Evolutionary conservation across 2,797 vertebrate species (phyloP), one percentile per base, ranked within the genome.

Genomic region (Myotis findleyi): DNA sequence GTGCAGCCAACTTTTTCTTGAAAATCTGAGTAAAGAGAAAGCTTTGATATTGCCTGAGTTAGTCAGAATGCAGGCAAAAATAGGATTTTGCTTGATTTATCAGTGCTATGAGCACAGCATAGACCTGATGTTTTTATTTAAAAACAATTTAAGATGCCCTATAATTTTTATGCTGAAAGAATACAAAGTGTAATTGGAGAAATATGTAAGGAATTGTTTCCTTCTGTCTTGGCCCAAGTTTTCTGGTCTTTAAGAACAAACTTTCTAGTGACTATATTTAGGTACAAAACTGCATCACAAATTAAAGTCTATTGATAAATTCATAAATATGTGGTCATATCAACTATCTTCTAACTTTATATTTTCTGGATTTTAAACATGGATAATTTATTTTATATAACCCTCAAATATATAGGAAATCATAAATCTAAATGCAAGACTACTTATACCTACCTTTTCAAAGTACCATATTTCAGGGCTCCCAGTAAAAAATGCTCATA

Each of bases 381-480:
- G 33, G 25, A 1, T 79, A 55, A 88, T 66, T 92, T 83, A 84
- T 88, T 83, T 83, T 41, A 62, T 53, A 77, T 64, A 92, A 71
- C 5, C 30, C 36, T 77, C 47, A 64, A 62, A 87, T 71, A 92
- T 27, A 72, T 59, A 33, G 14, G 77, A 92, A 95, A 95, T 69
- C 18, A 30, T 68, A 95, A 83, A 36, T 71, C 53, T 49, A 87
- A 89, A 89, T 84, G 76, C 12, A 59, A 64, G 23, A 79, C 55
- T 49, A 84, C 27, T 88, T 88, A 64, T 13, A 21, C 23, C 23
- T 25, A 64, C 44, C n/a, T 69, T 83, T 89, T 17, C 53, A 84
- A 88, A 83, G 36, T 71, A 88, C 36, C 36, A 33, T 79, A 77
- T 89, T 84, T 92, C 77, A 95, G 17, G 62, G 23, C 30, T 88